Base-by-base conservation (phyloP, 2,113 vertebrate genomes). In the Dascyllus trimaculatus region DNA sequence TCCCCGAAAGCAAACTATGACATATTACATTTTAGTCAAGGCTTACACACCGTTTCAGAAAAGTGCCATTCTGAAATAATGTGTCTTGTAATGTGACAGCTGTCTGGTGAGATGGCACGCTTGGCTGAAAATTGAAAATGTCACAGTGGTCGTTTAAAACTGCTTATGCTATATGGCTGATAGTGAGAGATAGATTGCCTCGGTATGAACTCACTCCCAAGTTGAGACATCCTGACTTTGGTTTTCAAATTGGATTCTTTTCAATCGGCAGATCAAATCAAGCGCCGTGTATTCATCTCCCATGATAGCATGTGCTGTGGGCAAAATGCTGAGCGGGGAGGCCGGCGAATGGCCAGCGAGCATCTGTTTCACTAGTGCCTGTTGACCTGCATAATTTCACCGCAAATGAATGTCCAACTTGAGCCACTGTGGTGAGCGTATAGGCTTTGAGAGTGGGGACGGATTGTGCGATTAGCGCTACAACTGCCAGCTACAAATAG, bases 81-180 rank as follows among this genome's bases (percentile, higher is more conserved):
- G n/a, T 78, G 43, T 65, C 61, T 78, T 62, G 54, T 84, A 74
- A 63, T 76, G 70, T 80, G 76, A 88, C 85, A 89, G 71, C 83
- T 81, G 73, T 78, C 71, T 70, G 63, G 60, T 70, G 70, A 75
- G 60, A 71, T 77, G 82, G 53, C 66, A 74, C 71, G 67, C 71
- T 69, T 70, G 63, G 48, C 29, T 75, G 82, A 82, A 85, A 82
- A 87, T 78, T 73, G 73, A 86, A 90, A 87, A 90, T 88, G 85
- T 83, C 81, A 80, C 58, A 19, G 52, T 60, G 65, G 60, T 70
- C 14, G 14, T 88, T 85, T 84, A 66, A 89, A 81, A 79, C 48
- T 52, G 61, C 69, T 82, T 72, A 76, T 67, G 73, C 70, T 80
- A 73, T 59, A 72, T 43, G 71, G 48, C 49, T 58, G 74, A 71